Percentiles rank a stretch among this genome's conserved stretches.
phyloP scores from a whole-genome alignment of 2,113 vertebrate genomes.

The Ammospiza nelsoni region DNA sequence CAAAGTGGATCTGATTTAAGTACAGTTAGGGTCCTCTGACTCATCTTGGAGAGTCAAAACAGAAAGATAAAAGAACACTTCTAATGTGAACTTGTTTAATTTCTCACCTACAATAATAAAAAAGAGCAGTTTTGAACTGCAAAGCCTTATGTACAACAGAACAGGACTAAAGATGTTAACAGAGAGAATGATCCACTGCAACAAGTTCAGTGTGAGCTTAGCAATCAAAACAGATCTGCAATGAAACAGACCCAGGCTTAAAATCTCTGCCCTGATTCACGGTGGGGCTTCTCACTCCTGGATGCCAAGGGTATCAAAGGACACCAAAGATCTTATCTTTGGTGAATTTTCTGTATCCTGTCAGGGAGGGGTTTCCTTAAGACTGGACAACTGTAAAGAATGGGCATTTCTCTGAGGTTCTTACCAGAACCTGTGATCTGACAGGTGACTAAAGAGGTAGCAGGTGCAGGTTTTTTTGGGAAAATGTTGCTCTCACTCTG shows the following conservation, averaged over 20 bases:
- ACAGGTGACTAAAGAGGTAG: background rate
- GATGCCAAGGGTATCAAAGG: background rate
- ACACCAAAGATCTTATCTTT: background rate
- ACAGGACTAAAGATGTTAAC: background rate
- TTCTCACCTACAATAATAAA: background rate
- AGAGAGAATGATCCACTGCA: background rate
- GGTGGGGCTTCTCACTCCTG: background rate
- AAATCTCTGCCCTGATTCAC: background rate
- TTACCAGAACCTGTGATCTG: background rate
- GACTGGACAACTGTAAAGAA: background rate
- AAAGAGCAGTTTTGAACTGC: background rate
- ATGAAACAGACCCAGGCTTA: background rate
- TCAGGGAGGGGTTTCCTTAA: background rate
- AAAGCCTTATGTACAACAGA: background rate
- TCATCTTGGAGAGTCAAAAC: conserved; percentile 38
- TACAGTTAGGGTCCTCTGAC: background rate
- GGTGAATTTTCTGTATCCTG: background rate
- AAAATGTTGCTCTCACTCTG: background rate
- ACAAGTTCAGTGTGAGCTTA: background rate
- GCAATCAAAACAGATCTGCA: background rate
- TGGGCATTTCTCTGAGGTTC: background rate
- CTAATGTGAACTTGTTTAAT: conserved; percentile 36
- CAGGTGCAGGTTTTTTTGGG: background rate
- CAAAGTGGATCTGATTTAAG: conserved; percentile 67
- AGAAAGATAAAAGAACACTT: conserved; percentile 31